Percentiles rank a stretch among this genome's conserved stretches.
These are phyloP conservation scores for Hesperophylax magnus DNA, from an alignment of 1,140 invertebrate species.

Conservation along the genomic window DNA sequence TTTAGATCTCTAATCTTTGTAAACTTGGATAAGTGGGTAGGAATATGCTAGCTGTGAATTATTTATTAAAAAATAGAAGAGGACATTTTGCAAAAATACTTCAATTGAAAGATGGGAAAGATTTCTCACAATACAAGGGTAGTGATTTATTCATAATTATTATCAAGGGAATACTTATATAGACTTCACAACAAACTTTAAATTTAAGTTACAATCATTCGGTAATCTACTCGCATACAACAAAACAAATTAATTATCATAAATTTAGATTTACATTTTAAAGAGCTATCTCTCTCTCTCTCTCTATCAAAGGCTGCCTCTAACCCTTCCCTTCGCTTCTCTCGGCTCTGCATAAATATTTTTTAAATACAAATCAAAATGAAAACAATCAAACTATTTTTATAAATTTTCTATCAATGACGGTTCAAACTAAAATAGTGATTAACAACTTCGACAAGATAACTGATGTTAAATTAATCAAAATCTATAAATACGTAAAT, in stretches of 20 bases:
- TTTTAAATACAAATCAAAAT: too few species aligned
- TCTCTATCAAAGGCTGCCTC: constrained; percentile 33
- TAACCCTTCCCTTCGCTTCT: constrained; percentile 7
- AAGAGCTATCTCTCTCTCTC: constrained; percentile 37
- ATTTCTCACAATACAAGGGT: neutral
- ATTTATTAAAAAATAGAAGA: too few species aligned
- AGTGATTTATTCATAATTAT: constrained; percentile 8
- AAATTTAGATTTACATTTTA: constrained; percentile 19
- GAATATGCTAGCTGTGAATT: too few species aligned
- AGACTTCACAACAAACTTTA: constrained; percentile 24
- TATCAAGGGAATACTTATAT: constrained; percentile 19
- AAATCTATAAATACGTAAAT: too few species aligned
- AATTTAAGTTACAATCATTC: constrained; percentile 38
- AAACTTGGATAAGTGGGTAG: too few species aligned
- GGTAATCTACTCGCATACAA: constrained; percentile 14
- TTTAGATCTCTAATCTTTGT: too few species aligned
- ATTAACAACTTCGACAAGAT: too few species aligned
- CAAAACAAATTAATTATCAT: constrained; percentile 1
- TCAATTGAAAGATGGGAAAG: neutral
- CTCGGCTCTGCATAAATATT: neutral
- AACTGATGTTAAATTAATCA: too few species aligned
- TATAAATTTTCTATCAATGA: too few species aligned
- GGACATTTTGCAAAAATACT: neutral
- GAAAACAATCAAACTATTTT: too few species aligned
- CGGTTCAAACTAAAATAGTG: too few species aligned